Conservation (phyloP, 2,113 vertebrate genomes). For the Perca flavescens region DNA sequence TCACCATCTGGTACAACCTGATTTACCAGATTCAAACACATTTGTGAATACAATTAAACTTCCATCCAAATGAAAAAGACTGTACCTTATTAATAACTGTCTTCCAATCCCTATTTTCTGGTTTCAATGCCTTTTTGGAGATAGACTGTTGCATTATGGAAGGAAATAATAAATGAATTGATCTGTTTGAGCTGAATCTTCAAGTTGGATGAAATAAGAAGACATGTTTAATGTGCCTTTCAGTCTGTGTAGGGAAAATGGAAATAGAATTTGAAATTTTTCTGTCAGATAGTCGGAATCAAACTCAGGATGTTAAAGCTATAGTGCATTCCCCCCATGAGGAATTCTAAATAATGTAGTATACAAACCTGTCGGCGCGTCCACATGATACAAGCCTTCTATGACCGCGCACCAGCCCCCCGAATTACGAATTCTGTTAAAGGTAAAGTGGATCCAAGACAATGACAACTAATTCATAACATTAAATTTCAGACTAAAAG, state of each 20-base stretch:
- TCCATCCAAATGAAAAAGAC: background rate
- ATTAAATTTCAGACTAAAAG: background rate
- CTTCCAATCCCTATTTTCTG: background rate
- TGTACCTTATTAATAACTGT: constrained; percentile 9
- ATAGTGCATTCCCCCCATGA: too few relatives aligned
- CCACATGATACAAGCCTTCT: too few relatives aligned
- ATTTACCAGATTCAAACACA: constrained; percentile 48
- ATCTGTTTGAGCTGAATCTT: background rate
- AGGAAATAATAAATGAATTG: background rate
- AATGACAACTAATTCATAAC: background rate
- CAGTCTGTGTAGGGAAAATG: background rate
- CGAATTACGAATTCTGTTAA: background rate
- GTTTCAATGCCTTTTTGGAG: constrained; percentile 11
- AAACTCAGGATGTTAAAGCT: background rate
- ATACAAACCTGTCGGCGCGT: too few relatives aligned
- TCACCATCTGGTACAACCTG: constrained; percentile 61
- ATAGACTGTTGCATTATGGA: background rate
- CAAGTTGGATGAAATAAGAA: background rate
- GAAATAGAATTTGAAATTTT: background rate
- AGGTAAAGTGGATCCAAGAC: background rate
- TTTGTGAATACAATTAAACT: constrained; percentile 51
- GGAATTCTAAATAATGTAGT: too few relatives aligned
- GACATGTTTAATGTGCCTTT: background rate
- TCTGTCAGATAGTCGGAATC: background rate
- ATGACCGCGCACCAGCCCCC: too few relatives aligned